Evolutionary conservation across 2,888 invertebrate genomes (phyloP).

Genomic region (Rhodophaea formosa): DNA sequence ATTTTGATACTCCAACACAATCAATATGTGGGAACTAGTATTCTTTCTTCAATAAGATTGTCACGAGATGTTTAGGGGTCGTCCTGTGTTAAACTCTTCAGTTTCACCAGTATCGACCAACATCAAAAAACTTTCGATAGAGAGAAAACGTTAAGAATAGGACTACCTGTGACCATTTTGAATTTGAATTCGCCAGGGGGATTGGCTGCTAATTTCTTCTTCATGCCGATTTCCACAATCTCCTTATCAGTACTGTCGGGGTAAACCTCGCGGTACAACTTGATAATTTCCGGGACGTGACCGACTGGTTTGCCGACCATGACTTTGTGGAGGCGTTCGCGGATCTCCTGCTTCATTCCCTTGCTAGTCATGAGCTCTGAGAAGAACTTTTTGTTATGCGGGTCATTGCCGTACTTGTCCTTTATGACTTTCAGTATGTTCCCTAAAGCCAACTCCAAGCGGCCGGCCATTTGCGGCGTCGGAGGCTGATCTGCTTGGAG

Average conservation of each 20-base stretch:
- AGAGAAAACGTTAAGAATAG: slow-evolving; percentile 8
- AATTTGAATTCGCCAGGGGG: not conserved
- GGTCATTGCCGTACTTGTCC: slow-evolving; percentile 25
- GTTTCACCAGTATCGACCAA: not conserved
- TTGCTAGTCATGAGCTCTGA: slow-evolving; percentile 17
- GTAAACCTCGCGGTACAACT: slow-evolving; percentile 48
- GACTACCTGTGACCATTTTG: slow-evolving; percentile 8
- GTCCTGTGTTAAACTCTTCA: not conserved
- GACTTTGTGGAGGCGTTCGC: slow-evolving; percentile 52
- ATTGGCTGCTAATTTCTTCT: slow-evolving; percentile 11
- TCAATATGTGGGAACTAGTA: not conserved
- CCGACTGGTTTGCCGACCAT: slow-evolving; percentile 56
- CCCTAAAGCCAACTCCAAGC: slow-evolving; percentile 65
- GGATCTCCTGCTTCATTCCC: slow-evolving; percentile 50
- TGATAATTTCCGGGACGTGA: slow-evolving; percentile 36
- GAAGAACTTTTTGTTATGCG: slow-evolving; percentile 27
- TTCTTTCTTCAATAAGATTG: not conserved
- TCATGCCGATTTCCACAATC: slow-evolving; percentile 41
- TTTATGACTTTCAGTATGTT: slow-evolving; percentile 53
- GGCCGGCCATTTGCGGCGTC: slow-evolving; percentile 48
- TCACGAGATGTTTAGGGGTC: not conserved
- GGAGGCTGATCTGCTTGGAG: slow-evolving; percentile 44
- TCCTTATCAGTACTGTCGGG: slow-evolving; percentile 48
- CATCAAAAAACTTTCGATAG: not conserved
- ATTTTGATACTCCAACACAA: not conserved